Percentiles rank a stretch among this genome's conserved stretches.
Conservation (phyloP, 2,113 vertebrate species). For the Nothoprocta pentlandii region DNA sequence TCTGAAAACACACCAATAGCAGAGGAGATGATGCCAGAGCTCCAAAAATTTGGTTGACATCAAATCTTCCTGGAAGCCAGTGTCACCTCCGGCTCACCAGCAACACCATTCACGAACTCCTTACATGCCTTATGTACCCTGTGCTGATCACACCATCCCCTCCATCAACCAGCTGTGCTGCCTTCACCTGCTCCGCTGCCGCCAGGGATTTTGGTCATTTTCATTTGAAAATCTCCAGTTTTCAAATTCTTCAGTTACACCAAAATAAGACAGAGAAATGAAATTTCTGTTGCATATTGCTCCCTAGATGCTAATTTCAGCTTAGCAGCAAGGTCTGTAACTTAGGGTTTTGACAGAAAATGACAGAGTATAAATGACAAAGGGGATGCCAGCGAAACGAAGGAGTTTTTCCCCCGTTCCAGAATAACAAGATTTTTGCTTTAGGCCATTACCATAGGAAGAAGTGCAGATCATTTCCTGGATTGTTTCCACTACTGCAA, state of each 20-base stretch:
- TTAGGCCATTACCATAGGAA: background rate
- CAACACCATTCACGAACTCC: background rate
- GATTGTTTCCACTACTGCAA: background rate
- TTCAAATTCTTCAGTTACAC: background rate
- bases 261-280: background rate
- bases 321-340: background rate
- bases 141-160: background rate
- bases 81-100: background rate
- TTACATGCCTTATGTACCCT: background rate
- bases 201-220: background rate
- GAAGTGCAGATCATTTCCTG: background rate
- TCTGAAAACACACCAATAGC: background rate
- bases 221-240: background rate
- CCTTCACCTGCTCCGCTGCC: background rate
- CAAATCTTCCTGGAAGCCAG: background rate
- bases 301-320: background rate
- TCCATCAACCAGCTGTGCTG: background rate
- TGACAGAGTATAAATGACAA: background rate
- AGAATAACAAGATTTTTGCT: background rate
- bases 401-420: background rate
- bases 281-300: background rate
- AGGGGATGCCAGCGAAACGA: background rate
- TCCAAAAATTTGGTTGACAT: background rate
- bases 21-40: background rate
- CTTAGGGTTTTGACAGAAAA: background rate